phyloP scores from a whole-genome alignment of 1,140 invertebrate species.

The Leptinotarsa defecta region DNA sequence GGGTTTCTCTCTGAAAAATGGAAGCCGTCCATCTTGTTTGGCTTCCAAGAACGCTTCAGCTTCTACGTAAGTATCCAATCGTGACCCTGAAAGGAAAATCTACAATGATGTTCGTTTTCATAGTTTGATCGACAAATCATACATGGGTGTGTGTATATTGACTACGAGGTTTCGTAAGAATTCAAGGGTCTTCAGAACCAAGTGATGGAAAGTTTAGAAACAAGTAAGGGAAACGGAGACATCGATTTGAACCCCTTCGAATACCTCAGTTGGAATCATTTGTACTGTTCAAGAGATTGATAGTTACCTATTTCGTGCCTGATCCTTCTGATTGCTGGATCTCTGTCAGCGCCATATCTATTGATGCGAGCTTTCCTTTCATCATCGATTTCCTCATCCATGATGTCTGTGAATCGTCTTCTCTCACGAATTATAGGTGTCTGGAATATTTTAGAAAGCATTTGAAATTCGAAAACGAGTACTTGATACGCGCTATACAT shows the following conservation, averaged over 20 bases:
- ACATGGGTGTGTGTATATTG: no score
- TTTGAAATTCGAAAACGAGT: no score
- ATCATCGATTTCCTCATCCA: conserved; percentile 95
- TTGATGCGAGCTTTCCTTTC: conserved; percentile 81
- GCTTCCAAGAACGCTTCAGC: conserved; percentile 81
- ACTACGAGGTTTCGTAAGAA: no score
- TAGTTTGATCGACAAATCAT: no score
- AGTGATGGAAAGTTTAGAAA: no score
- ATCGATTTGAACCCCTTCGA: no score
- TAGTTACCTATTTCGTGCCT: conserved; percentile 73
- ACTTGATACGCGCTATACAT: no score
- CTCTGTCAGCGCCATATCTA: conserved; percentile 74
- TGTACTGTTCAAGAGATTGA: not conserved
- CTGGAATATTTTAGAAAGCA: conserved; percentile 56
- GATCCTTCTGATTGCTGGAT: conserved; percentile 70
- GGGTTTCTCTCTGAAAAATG: conserved; percentile 83
- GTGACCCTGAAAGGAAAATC: conserved; percentile 57
- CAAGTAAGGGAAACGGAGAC: no score
- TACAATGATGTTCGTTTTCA: no score
- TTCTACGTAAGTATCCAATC: conserved; percentile 80
- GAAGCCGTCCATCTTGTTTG: conserved; percentile 76
- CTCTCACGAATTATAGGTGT: conserved; percentile 86
- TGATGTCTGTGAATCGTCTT: conserved; percentile 89
- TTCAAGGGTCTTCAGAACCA: no score
- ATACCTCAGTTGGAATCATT: no score